Evolutionary conservation across 2,797 vertebrate genomes (phyloP).

Genomic region (Alauda arvensis): DNA sequence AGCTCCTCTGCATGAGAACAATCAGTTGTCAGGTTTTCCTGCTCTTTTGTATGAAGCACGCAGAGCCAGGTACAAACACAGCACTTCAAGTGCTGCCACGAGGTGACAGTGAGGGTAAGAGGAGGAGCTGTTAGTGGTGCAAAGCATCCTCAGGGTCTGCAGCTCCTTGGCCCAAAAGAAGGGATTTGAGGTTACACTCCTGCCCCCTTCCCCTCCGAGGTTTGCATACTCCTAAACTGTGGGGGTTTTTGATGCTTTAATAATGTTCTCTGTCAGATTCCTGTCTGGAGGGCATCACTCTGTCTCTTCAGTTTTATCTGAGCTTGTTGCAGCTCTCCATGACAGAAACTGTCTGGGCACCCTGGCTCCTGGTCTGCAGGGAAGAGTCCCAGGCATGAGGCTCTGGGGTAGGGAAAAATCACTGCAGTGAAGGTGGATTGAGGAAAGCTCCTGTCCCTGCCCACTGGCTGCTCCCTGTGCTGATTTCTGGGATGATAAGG

Average conservation of each 20-base stretch:
- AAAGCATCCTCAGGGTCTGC: neutral
- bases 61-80: neutral
- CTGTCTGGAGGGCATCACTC: neutral
- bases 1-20: neutral
- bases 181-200: neutral
- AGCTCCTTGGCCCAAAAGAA: neutral
- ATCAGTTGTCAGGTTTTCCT: neutral
- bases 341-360: neutral
- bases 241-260: neutral
- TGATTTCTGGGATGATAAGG: accelerated
- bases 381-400: neutral
- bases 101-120: neutral
- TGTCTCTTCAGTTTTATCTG: neutral
- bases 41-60: neutral
- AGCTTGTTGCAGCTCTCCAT: neutral
- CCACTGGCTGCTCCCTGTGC: neutral
- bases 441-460: neutral
- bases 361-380: neutral
- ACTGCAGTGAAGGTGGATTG: neutral
- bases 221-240: neutral
- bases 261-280: neutral
- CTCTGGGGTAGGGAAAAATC: neutral
- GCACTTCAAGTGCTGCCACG: neutral
- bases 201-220: neutral
- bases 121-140: neutral